These are phyloP conservation scores for Acromyrmex heyeri DNA, from an alignment of 1,140 invertebrate genomes.

Conservation along the genomic window DNA sequence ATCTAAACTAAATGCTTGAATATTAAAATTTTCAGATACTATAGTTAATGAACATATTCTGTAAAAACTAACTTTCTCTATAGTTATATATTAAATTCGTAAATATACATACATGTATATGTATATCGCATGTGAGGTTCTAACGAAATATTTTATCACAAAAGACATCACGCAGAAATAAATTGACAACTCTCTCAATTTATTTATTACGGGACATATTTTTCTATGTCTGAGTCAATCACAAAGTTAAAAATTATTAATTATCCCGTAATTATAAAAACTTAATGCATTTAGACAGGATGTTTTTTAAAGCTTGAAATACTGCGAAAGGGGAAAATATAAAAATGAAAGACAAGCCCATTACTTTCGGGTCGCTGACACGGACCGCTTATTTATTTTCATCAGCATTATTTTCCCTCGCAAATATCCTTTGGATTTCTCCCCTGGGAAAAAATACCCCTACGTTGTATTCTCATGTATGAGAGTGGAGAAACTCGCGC, in stretches of 20 bases:
- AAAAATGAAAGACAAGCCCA: slow-evolving; percentile 61
- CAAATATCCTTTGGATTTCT: slow-evolving; percentile 28
- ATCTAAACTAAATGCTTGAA: background rate
- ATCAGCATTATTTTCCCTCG: slow-evolving; percentile 17
- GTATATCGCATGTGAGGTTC: background rate
- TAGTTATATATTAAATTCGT: slow-evolving; percentile 7
- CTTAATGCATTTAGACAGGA: slow-evolving; percentile 7
- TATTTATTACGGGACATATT: background rate
- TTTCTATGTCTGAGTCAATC: slow-evolving; percentile 11
- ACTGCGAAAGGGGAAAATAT: slow-evolving; percentile 34
- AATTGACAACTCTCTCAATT: background rate
- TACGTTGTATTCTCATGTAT: background rate
- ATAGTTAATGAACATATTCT: slow-evolving; percentile 16
- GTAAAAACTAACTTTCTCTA: slow-evolving; percentile 17
- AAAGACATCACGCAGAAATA: background rate
- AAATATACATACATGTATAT: background rate
- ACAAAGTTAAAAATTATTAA: slow-evolving; percentile 22
- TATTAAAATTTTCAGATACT: background rate
- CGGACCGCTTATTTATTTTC: slow-evolving; percentile 58
- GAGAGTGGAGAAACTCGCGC: slow-evolving; percentile 51
- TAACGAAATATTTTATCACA: slow-evolving; percentile 15
- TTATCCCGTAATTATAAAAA: slow-evolving; percentile 12
- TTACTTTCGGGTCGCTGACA: slow-evolving; percentile 56
- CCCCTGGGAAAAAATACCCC: background rate
- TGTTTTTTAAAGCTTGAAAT: slow-evolving; percentile 36